phyloP scores from a whole-genome alignment of 1,140 invertebrate genomes.

The Pachypsylla venusta region DNA sequence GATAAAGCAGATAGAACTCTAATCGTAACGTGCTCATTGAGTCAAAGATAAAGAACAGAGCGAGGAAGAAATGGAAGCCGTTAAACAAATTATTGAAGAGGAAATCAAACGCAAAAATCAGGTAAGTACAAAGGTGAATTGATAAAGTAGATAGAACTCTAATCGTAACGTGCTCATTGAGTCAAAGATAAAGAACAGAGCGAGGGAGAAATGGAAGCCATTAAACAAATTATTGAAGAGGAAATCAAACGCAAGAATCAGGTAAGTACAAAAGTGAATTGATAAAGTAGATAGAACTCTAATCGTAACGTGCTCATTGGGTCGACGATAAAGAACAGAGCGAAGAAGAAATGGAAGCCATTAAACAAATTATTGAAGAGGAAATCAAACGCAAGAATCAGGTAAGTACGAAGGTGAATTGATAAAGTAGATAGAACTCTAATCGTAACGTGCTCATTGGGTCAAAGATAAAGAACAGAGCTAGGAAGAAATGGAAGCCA shows the following conservation, averaged over 20 bases:
- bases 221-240: conserved; percentile 40
- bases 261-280: too few species aligned
- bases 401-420: too few species aligned
- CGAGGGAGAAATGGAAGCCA: conserved; percentile 42
- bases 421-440: too few species aligned
- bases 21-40: too few species aligned
- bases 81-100: conserved; percentile 40
- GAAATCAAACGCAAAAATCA: conserved; percentile 32
- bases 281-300: too few species aligned
- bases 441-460: too few species aligned
- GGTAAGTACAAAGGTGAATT: too few species aligned
- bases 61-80: conserved; percentile 43
- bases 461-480: conserved; percentile 63
- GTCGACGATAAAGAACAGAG: conserved; percentile 63
- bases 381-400: conserved; percentile 32
- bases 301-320: too few species aligned
- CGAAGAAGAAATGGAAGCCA: conserved; percentile 43
- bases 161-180: too few species aligned
- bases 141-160: too few species aligned
- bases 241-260: conserved; percentile 32
- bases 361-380: conserved; percentile 40
- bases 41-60: conserved; percentile 63
- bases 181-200: conserved; percentile 63
- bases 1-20: too few species aligned
- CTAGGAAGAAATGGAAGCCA: conserved; percentile 43